Evolutionary conservation across 2,888 invertebrate genomes (phyloP).

Genomic region (Polyommatus iphigenia): DNA sequence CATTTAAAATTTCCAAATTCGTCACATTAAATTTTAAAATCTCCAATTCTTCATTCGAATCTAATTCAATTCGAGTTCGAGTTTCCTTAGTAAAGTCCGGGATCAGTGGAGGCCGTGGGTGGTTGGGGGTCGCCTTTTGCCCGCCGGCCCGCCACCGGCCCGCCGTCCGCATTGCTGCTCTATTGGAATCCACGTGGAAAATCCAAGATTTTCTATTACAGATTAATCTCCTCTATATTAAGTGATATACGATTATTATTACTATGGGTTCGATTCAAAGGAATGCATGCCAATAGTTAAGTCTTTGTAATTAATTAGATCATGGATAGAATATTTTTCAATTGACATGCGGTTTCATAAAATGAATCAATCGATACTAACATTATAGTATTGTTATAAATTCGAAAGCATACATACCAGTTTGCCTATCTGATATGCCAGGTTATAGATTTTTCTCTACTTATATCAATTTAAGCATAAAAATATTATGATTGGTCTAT

Average conservation of each 20-base stretch:
- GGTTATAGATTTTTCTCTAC: no score
- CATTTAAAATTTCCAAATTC: no score
- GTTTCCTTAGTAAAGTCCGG: constrained; percentile 47
- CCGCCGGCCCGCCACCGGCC: constrained; percentile 47
- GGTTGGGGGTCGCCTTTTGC: constrained; percentile 72
- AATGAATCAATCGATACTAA: no score
- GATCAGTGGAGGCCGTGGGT: constrained; percentile 56
- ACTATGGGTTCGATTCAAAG: background rate
- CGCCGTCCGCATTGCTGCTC: constrained; percentile 55
- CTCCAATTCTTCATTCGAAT: background rate
- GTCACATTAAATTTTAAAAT: no score
- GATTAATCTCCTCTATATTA: constrained; percentile 2
- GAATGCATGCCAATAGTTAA: background rate
- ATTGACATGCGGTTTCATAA: no score
- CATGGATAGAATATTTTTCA: no score
- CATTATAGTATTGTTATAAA: no score
- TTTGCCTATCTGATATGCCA: no score
- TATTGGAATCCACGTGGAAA: constrained; percentile 28
- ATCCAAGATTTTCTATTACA: constrained; percentile 20
- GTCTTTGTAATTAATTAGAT: no score
- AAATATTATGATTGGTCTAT: no score
- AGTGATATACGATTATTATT: background rate
- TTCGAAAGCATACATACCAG: no score
- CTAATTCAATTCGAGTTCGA: constrained; percentile 44
- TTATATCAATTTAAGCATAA: no score